Conservation (phyloP, 2,888 invertebrate genomes). For the Nomada lathburiana region DNA sequence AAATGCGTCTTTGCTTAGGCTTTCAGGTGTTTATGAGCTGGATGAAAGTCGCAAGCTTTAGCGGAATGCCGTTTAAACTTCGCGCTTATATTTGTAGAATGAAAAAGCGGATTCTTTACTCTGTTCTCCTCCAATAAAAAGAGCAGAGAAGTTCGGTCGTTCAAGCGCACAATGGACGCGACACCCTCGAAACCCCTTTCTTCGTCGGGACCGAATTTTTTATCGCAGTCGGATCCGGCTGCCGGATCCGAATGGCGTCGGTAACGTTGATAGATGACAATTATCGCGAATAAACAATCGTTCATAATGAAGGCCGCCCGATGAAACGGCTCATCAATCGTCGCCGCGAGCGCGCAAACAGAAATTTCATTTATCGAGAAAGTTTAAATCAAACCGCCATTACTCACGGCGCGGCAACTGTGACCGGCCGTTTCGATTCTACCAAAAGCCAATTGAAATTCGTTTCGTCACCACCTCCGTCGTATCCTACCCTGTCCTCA, state of each 20-base stretch:
- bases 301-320: constrained; percentile 56
- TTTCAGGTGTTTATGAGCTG: constrained; percentile 41
- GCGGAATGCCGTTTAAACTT: constrained; percentile 8
- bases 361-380: constrained; percentile 73
- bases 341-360: constrained; percentile 53
- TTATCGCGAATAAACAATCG: constrained; percentile 60
- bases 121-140: too few species aligned
- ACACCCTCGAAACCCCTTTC: too few species aligned
- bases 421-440: constrained; percentile 66
- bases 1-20: constrained; percentile 43
- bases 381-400: constrained; percentile 74
- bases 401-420: constrained; percentile 68
- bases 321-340: constrained; percentile 66
- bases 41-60: constrained; percentile 15
- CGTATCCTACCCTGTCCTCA: constrained; percentile 10
- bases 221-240: not conserved
- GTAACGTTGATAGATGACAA: constrained; percentile 58
- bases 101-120: too few species aligned
- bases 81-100: not conserved
- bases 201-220: constrained; percentile 22
- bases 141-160: too few species aligned
- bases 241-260: constrained; percentile 26
- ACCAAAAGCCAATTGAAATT: constrained; percentile 71
- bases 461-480: constrained; percentile 65
- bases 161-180: too few species aligned